phyloP scores from a whole-genome alignment of 2,113 vertebrate species.

The Myodes glareolus region DNA sequence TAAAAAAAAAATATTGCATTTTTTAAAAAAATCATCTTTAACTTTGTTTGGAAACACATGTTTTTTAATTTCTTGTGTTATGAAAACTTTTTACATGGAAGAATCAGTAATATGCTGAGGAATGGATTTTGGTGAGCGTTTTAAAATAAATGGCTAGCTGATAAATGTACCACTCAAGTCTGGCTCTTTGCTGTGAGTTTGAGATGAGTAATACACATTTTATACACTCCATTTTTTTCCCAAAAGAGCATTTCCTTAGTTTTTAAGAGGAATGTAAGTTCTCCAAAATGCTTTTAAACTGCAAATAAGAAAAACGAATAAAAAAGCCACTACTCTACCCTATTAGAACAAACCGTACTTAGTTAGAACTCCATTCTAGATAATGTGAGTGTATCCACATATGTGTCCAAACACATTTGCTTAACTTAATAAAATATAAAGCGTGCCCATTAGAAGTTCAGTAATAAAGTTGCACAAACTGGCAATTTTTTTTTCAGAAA shows the following conservation, averaged over 20 bases:
- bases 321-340: not conserved
- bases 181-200: not conserved
- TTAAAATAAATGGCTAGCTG: conserved; percentile 7
- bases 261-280: not conserved
- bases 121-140: not conserved
- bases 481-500: not conserved
- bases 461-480: not conserved
- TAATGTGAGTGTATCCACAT: not conserved
- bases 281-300: conserved; percentile 9
- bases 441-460: not conserved
- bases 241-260: not conserved
- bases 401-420: not conserved
- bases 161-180: not conserved
- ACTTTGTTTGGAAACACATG: not conserved
- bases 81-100: not conserved
- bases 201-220: not conserved
- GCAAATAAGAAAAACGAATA: not conserved
- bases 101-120: conserved; percentile 16
- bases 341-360: conserved; percentile 10
- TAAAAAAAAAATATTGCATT: conserved; percentile 11
- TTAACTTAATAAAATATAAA: conserved; percentile 22
- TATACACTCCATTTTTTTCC: not conserved
- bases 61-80: not conserved
- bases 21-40: not conserved
- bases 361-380: not conserved